Base-by-base conservation (phyloP, 2,113 vertebrate genomes). In the Gambusia holbrooki region DNA sequence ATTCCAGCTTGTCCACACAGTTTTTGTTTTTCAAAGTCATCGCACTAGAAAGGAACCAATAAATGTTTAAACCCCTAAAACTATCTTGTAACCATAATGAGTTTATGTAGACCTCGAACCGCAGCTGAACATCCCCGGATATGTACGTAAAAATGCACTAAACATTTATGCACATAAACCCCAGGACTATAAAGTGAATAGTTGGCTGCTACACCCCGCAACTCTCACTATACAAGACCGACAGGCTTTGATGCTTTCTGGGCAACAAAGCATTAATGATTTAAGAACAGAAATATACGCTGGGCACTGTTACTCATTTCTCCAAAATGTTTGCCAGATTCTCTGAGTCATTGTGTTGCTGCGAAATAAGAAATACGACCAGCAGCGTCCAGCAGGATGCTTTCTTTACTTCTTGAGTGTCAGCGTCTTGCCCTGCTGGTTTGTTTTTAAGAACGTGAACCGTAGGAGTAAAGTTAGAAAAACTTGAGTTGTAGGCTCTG, bases 271-370 rank as follows among this genome's bases (percentile, higher is more conserved):
- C 79, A 82, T 74, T 58, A 89, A 93, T 88, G 89, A 89, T 71
- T 87, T 71, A 81, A 87, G 84, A 90, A 83, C 89, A 91, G 80
- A 90, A 89, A 90, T 85, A 90, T 78, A 80, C 73, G 8, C 79
- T 87, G 78, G 84, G 32, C 19, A 79, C 80, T 58, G 69, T 62
- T 74, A 79, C 78, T 81, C 81, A 71, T 69, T 83, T 73, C 63
- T 83, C 76, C 66, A 51, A 72, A 77, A 85, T 66, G 77, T 81
- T 74, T 87, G 86, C 81, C 77, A 88, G 72, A 73, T 82, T 82
- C 65, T 86, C 32, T 27, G 76, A 69, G 73, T 83, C 75, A 58
- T 69, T 71, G 37, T 42, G 40, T 42, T 45, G 27, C 62, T 80
- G 58, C 60, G 58, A 69, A 58, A 58, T 58, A 3, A 5, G 35